A percentile compares a stretch with the other conserved stretches of the same genome.
These are phyloP conservation scores for Scaptomyza parva DNA, from an alignment of 2,888 invertebrate species.

Conservation along the genomic window DNA sequence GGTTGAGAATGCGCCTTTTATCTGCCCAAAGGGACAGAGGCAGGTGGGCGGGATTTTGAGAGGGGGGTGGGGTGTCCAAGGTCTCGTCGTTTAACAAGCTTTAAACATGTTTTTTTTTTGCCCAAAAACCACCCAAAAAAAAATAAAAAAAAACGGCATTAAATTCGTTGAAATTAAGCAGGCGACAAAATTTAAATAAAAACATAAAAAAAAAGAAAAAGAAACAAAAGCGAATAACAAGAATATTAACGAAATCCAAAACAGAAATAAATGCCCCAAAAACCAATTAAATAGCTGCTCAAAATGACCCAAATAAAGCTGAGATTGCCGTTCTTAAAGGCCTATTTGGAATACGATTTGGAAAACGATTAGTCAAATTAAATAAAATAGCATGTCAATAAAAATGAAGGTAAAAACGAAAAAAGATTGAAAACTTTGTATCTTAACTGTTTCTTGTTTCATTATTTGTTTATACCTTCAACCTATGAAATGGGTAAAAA, in stretches of 20 bases:
- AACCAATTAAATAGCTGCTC: constrained; percentile 39
- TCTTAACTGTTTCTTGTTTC: background rate
- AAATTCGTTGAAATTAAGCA: constrained; percentile 66
- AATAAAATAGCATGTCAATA: constrained; percentile 36
- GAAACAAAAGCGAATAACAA: constrained; percentile 12
- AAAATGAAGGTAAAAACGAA: constrained; percentile 11
- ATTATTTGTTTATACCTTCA: background rate
- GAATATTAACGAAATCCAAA: constrained; percentile 18
- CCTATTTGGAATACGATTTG: constrained; percentile 22
- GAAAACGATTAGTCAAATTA: constrained; percentile 41
- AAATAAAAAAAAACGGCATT: constrained; percentile 32
- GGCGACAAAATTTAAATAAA: constrained; percentile 45
- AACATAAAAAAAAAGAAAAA: constrained; percentile 12
- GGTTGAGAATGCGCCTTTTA: constrained; percentile 55
- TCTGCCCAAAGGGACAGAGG: constrained; percentile 65
- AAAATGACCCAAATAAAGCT: constrained; percentile 48
- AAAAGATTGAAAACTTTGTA: background rate
- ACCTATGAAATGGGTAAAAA: too few species aligned
- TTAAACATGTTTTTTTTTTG: constrained; percentile 68
- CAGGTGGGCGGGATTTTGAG: constrained; percentile 9
- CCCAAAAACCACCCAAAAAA: constrained; percentile 1
- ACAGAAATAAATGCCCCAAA: constrained; percentile 6
- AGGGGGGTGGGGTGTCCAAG: constrained; percentile 13
- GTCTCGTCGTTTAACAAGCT: constrained; percentile 70
- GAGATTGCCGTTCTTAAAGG: constrained; percentile 31